Evolutionary conservation across 2,113 vertebrate genomes (phyloP), one percentile per base, ranked within the genome.

Genomic region (Aegithalos caudatus): DNA sequence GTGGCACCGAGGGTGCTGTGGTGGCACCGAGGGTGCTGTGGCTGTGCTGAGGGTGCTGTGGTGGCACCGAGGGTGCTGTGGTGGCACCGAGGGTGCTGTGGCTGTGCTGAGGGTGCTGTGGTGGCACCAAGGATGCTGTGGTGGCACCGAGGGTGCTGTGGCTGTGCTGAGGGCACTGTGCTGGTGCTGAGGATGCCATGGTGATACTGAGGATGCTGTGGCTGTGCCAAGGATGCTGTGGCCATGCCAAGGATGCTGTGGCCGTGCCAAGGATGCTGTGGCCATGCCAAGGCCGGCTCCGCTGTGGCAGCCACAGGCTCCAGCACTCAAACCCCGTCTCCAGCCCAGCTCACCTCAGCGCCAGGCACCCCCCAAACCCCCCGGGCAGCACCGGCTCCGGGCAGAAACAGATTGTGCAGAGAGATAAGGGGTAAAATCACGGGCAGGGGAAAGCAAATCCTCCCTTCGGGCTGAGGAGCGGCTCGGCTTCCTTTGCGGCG

Each of bases 161-260:
- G 21, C 0, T 0, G 0, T 27, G 0, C 18, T 0, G 2, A 14
- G 40, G 69, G 1, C 8, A 2, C 51, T 48, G 54, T 60, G 31
- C 11, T 1, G 1, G 0, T 1, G 0, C 21, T 0, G 0, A 28
- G 20, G 48, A 3, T 11, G 14, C 33, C 19, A 31, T 65, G 48
- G 14, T 2, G 1, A 6, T 14, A 3, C 54, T 9, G 12, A 47
- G 40, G 69, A 1, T 7, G 1, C 58, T 13, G 29, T 82, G 45
- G 16, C 1, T 0, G 0, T 13, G 1, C 45, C 2, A 3, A 35
- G 38, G 61, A 9, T 13, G 10, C 58, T 18, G 24, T n/a, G 50
- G 14, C 2, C 0, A 1, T 3, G 1, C 47, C 1, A 1, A 15
- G 28, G 51, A 18, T 70, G 20, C 45, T 6, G 61, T 40, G 3